These are phyloP conservation scores for Neolamprologus hecqui DNA, from an alignment of 2,113 vertebrate species.

Conservation along the genomic window DNA sequence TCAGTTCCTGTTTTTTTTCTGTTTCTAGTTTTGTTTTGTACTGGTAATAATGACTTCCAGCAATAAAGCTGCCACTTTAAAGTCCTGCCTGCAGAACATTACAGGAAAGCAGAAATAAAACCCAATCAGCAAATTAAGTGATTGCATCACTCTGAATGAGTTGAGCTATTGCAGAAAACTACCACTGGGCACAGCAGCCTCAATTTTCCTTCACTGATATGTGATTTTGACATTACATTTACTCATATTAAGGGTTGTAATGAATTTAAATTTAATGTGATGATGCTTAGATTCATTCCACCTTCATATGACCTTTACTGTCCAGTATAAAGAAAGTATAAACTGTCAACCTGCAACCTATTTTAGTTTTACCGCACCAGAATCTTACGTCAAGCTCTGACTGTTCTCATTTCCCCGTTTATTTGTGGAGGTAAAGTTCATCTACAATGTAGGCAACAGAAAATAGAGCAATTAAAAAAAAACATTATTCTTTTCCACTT, in stretches of 20 bases:
- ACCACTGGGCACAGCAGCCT: not conserved
- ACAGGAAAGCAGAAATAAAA: not conserved
- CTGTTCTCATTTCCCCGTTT: not conserved
- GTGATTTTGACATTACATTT: not conserved
- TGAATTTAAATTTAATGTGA: accelerated
- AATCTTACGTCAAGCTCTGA: not conserved
- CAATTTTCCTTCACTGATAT: not conserved
- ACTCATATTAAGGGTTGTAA: not conserved
- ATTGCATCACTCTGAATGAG: not conserved
- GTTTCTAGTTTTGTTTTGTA: not conserved
- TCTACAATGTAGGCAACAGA: not conserved
- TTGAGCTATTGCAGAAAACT: not conserved
- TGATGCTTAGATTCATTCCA: not conserved
- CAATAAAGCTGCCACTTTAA: accelerated
- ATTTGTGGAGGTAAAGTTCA: accelerated
- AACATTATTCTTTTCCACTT: accelerated
- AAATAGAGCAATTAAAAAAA: not conserved
- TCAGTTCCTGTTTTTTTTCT: not conserved
- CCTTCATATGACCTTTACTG: accelerated
- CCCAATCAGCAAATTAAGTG: not conserved
- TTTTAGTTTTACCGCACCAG: not conserved
- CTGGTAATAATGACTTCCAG: not conserved
- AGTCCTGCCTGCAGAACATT: not conserved
- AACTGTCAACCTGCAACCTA: not conserved
- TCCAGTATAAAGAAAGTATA: not conserved